These are phyloP conservation scores for Cyphotilapia sp. DNA, from an alignment of 2,113 vertebrate genomes.

Conservation along the genomic window DNA sequence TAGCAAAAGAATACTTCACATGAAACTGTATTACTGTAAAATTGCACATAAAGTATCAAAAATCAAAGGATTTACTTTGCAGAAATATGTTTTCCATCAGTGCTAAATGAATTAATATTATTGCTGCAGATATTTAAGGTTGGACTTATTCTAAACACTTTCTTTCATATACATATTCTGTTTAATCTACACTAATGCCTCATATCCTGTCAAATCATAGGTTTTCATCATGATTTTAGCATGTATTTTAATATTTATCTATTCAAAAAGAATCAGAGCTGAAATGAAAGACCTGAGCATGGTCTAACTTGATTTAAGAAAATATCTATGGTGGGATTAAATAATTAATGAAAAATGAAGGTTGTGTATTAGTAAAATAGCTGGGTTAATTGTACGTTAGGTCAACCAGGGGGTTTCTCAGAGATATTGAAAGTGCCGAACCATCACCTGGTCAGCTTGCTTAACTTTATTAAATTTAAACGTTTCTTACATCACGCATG, in stretches of 20 bases:
- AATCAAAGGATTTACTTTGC: not conserved
- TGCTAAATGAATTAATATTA: not conserved
- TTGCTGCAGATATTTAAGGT: not conserved
- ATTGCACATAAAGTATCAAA: not conserved
- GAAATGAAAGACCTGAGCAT: not conserved
- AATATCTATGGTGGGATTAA: not conserved
- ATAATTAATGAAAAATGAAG: not conserved
- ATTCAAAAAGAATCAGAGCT: not conserved
- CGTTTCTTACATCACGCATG: not conserved
- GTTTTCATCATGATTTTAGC: accelerated
- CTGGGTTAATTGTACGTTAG: not conserved
- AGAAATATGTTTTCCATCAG: not conserved
- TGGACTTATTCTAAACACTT: not conserved
- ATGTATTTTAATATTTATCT: accelerated
- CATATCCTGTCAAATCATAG: not conserved
- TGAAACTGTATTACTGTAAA: not conserved
- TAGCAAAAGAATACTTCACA: not conserved
- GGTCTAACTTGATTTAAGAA: not conserved
- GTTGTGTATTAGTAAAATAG: not conserved
- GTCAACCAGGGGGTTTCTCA: accelerated
- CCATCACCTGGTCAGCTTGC: not conserved
- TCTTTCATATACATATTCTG: accelerated
- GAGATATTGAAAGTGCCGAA: not conserved
- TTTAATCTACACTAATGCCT: not conserved
- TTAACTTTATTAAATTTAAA: not conserved